Percentiles rank a stretch among this genome's conserved stretches.
phyloP scores from a whole-genome alignment of 2,888 invertebrate species.

The Galeruca laticollis region DNA sequence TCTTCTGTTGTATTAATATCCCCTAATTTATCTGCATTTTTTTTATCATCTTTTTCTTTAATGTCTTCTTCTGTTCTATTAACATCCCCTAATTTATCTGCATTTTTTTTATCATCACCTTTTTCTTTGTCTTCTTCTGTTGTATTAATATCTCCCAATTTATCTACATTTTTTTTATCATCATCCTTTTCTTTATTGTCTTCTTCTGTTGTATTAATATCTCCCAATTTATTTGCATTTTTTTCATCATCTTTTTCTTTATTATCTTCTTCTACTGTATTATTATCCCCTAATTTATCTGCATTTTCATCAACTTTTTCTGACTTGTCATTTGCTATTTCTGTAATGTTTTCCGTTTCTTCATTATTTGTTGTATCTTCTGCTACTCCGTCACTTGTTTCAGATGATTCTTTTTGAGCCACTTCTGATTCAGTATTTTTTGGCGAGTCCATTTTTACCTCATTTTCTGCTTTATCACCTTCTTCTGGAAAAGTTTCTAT shows the following conservation, averaged over 20 bases:
- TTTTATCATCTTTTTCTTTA: too few relatives aligned
- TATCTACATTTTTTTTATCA: too few relatives aligned
- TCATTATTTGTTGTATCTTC: slow-evolving; percentile 9
- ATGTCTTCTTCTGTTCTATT: too few relatives aligned
- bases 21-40: too few relatives aligned
- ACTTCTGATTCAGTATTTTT: slow-evolving; percentile 10
- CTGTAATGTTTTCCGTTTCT: slow-evolving; percentile 13
- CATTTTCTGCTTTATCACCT: slow-evolving; percentile 18
- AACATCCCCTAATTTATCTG: background rate
- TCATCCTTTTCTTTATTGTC: too few relatives aligned
- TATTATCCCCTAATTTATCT: background rate
- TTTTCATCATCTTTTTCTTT: too few relatives aligned
- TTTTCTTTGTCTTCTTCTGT: slow-evolving; percentile 9
- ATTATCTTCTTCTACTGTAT: too few relatives aligned
- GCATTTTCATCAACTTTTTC: slow-evolving; percentile 16
- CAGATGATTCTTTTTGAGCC: background rate
- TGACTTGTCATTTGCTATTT: background rate
- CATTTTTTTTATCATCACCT: slow-evolving; percentile 11
- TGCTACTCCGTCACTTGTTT: background rate
- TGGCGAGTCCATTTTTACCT: slow-evolving; percentile 6
- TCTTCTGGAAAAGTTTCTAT: slow-evolving; percentile 11
- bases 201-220: too few relatives aligned
- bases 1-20: too few relatives aligned
- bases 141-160: background rate
- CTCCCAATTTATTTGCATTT: too few relatives aligned